Evolutionary conservation across 2,888 invertebrate genomes (phyloP).

Genomic region (Caenorhabditis japonica): DNA sequence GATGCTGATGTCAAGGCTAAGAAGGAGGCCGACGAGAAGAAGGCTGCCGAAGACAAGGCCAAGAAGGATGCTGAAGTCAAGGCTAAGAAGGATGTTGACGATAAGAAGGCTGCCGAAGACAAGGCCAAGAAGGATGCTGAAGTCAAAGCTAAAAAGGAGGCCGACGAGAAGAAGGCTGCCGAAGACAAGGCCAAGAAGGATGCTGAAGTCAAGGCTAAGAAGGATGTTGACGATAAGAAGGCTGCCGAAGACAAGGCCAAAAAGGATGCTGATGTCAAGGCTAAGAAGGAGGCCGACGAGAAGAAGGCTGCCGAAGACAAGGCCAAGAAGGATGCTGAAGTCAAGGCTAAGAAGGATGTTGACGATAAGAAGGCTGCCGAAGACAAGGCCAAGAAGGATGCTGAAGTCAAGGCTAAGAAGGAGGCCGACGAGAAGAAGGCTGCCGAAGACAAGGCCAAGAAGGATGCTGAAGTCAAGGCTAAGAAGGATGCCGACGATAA

Average conservation of each 20-base stretch:
- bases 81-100: constrained; percentile 11
- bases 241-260: constrained; percentile 2
- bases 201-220: constrained; percentile 5
- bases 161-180: constrained; percentile 15
- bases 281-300: constrained; percentile 15
- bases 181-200: constrained; percentile 9
- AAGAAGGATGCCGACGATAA: constrained; percentile 8
- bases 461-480: constrained; percentile 3
- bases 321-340: constrained; percentile 3
- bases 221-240: constrained; percentile 17
- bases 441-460: constrained; percentile 7
- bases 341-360: constrained; percentile 6
- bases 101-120: background rate
- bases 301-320: constrained; percentile 6
- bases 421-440: constrained; percentile 17
- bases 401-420: constrained; percentile 8
- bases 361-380: constrained; percentile 4
- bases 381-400: constrained; percentile 5
- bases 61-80: constrained; percentile 4
- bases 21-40: constrained; percentile 20
- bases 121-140: constrained; percentile 4
- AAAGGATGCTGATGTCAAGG: constrained; percentile 8
- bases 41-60: constrained; percentile 4
- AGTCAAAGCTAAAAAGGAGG: constrained; percentile 7
- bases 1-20: constrained; percentile 4